A percentile compares a stretch with the other conserved stretches of the same genome.
Conservation (phyloP, 1,140 invertebrate genomes). For the Calycopis cecrops region DNA sequence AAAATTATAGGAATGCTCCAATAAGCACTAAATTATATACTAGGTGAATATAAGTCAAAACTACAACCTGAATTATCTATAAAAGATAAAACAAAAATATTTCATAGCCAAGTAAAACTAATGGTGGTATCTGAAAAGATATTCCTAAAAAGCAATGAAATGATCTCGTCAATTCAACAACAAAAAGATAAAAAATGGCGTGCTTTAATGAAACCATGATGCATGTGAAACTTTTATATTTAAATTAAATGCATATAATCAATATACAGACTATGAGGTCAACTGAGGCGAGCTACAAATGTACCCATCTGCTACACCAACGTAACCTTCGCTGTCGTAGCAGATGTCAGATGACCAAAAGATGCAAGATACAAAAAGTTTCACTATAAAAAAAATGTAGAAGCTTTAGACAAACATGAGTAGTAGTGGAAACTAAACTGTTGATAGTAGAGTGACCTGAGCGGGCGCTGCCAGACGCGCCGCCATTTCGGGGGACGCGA, state of each 20-base stretch:
- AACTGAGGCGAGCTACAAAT: not conserved
- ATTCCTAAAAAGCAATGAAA: too few species aligned
- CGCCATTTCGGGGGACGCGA: constrained; percentile 61
- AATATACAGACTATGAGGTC: not conserved
- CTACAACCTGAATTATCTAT: too few species aligned
- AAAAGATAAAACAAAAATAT: too few species aligned
- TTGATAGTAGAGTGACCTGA: constrained; percentile 38
- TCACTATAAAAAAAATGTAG: not conserved
- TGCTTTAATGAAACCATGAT: too few species aligned
- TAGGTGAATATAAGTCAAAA: too few species aligned
- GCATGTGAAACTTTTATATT: not conserved
- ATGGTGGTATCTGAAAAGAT: too few species aligned
- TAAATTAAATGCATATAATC: not conserved
- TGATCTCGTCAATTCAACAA: too few species aligned
- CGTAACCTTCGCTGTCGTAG: not conserved
- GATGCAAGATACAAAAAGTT: not conserved
- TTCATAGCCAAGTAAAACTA: too few species aligned
- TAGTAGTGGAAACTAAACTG: constrained; percentile 6
- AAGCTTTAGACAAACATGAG: constrained; percentile 3
- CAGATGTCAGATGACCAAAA: not conserved
- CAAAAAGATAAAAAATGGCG: too few species aligned
- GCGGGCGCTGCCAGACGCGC: constrained; percentile 59
- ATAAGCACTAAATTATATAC: too few species aligned
- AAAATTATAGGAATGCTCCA: too few species aligned
- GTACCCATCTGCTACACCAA: not conserved